phyloP scores from a whole-genome alignment of 2,113 vertebrate species.

The Scopus umbretta region DNA sequence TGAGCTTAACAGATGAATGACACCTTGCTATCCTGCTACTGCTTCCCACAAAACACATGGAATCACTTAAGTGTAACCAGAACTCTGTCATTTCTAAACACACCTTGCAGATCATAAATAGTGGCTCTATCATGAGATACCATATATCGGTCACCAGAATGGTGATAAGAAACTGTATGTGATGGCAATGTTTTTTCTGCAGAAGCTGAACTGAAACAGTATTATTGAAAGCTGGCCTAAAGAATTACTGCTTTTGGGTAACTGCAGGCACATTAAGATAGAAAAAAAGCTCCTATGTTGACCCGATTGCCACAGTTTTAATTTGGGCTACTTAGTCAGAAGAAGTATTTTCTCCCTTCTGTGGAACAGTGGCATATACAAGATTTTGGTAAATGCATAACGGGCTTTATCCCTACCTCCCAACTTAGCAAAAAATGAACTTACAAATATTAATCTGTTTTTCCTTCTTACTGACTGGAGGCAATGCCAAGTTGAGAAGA shows the following conservation, averaged over 20 bases:
- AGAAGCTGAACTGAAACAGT: neutral
- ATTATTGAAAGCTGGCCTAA: neutral
- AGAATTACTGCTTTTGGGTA: neutral
- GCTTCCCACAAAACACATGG: neutral
- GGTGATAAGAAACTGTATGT: neutral
- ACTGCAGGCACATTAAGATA: neutral
- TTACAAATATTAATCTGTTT: neutral
- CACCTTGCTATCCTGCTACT: neutral
- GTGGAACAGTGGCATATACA: neutral
- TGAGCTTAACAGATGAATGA: neutral
- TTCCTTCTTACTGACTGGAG: neutral
- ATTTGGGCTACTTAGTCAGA: neutral
- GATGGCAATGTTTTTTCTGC: neutral
- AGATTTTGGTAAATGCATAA: neutral
- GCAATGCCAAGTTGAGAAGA: neutral
- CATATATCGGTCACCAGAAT: neutral
- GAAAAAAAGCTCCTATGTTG: neutral
- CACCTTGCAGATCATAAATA: neutral
- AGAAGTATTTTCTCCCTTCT: neutral
- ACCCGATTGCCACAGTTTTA: neutral
- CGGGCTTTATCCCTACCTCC: neutral
- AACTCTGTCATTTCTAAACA: neutral
- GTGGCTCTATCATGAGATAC: neutral
- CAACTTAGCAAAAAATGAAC: neutral
- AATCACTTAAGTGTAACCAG: neutral